A percentile compares a stretch with the other conserved stretches of the same genome.
Evolutionary conservation across 2,888 invertebrate genomes (phyloP).

Genomic region (Standfussiana lucernea): DNA sequence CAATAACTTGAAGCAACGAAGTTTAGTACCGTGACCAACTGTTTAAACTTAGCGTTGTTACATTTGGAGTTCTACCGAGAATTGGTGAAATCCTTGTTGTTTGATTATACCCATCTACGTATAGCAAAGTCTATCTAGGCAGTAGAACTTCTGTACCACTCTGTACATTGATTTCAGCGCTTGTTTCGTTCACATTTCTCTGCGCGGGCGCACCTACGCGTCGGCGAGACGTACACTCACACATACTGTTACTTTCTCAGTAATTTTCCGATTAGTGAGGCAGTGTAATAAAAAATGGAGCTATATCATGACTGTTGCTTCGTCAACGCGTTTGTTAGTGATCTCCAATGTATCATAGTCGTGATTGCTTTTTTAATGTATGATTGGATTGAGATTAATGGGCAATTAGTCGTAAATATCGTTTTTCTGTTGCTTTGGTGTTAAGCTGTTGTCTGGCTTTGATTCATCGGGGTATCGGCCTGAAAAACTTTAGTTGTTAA

Average conservation of each 20-base stretch:
- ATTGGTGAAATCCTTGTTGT: not conserved
- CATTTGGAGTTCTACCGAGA: not conserved
- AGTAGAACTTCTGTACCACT: constrained; percentile 41
- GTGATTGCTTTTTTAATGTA: constrained; percentile 27
- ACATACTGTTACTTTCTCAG: constrained; percentile 64
- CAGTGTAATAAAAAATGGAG: constrained; percentile 48
- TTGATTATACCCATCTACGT: not conserved
- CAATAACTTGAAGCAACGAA: not conserved
- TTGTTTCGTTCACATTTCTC: constrained; percentile 69
- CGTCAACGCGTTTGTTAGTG: constrained; percentile 23
- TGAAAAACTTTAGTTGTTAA: not conserved
- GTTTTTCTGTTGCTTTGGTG: constrained; percentile 24
- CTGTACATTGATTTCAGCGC: constrained; percentile 24
- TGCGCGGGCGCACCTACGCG: constrained; percentile 76
- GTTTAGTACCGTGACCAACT: not conserved
- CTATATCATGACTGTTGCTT: constrained; percentile 33
- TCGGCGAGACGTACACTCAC: constrained; percentile 58
- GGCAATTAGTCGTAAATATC: constrained; percentile 48
- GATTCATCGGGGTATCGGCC: not conserved
- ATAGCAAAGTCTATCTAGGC: not conserved
- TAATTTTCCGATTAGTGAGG: constrained; percentile 62
- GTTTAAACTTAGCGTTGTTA: not conserved
- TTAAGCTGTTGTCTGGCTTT: constrained; percentile 5
- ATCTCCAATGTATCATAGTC: constrained; percentile 18
- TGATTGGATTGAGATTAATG: constrained; percentile 45